Base-by-base conservation (phyloP, 2,888 invertebrate species). In the Microctonus hyperodae region DNA sequence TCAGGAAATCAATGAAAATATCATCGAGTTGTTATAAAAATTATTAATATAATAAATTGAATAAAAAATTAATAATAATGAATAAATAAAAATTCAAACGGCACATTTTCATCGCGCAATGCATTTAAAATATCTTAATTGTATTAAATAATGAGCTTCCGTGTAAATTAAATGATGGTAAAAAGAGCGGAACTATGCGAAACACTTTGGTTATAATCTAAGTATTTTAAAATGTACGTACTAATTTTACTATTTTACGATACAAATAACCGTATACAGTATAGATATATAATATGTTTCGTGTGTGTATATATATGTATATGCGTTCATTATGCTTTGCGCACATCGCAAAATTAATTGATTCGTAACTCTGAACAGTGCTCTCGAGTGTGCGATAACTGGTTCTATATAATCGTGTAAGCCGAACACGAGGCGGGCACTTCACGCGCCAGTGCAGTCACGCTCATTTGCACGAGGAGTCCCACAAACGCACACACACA, bases 171-270 rank as follows among this genome's bases (percentile, higher is more conserved):
- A 65, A 28, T 28, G 35, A 28, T 33, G 53, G 33, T 16, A 11
- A 59, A 65, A 65, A 65, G 37, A 65, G 35, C 10, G 40, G 37
- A 53, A 51, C 64, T 50, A 58, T 64, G 28, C 35, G 57, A 40
- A 56, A 64, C 56, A 31, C 35, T 55, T n/a, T 5, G 28, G 28
- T 28, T 28, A 28, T 7, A 28, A 5, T 23, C n/a, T 13, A 40
- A 37, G 16, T 40, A 13, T 16, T 33, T 48, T 57, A 48, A 25
- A 48, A n/a, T 35, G 25, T 9, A 25, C 65, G 59, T 51, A 65
- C 59, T 65, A 65, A 65, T 65, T 65, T 65, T 28, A 25, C 37
- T 20, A 65, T 51, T 65, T 65, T 65, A 65, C 37, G 65, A 65
- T 65, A 59, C 65, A 65, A 59, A 59, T 59, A 23, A 35, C 58